Evolutionary conservation across 1,140 invertebrate genomes (phyloP).

Genomic region (Microplitis mediator): DNA sequence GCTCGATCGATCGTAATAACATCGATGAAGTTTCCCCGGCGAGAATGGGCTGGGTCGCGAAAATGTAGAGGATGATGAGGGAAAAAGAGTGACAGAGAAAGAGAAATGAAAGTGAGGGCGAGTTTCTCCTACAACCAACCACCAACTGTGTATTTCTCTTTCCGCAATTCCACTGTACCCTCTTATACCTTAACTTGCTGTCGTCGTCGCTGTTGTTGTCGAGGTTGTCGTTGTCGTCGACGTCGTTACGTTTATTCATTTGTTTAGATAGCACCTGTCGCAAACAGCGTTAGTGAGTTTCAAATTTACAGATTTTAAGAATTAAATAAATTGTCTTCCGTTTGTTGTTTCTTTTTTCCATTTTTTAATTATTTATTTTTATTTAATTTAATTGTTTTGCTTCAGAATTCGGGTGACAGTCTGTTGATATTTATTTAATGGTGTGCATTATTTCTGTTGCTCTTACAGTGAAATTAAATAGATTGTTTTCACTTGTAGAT

Average conservation of each 20-base stretch:
- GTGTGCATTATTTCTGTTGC: too few relatives aligned
- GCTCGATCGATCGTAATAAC: slow-evolving; percentile 35
- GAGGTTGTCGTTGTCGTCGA: background rate
- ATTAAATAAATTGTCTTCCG: background rate
- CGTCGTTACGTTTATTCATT: background rate
- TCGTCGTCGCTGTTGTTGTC: background rate
- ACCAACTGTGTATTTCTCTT: background rate
- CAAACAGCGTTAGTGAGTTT: background rate
- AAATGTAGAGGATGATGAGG: background rate
- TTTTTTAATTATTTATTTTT: too few relatives aligned
- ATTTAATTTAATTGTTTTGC: too few relatives aligned
- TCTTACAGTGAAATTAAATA: too few relatives aligned
- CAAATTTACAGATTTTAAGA: background rate
- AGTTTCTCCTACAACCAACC: background rate
- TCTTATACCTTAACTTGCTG: background rate
- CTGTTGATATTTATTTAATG: too few relatives aligned
- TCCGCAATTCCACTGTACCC: background rate
- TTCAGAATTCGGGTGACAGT: too few relatives aligned
- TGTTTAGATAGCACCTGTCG: background rate
- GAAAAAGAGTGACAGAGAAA: background rate
- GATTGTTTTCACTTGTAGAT: too few relatives aligned
- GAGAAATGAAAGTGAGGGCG: background rate
- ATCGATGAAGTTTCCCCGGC: slow-evolving; percentile 31
- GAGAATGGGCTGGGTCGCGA: slow-evolving; percentile 1
- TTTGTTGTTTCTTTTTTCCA: background rate